Base-by-base conservation (phyloP, 1,140 invertebrate genomes). In the Atopsyche davidsoni region DNA sequence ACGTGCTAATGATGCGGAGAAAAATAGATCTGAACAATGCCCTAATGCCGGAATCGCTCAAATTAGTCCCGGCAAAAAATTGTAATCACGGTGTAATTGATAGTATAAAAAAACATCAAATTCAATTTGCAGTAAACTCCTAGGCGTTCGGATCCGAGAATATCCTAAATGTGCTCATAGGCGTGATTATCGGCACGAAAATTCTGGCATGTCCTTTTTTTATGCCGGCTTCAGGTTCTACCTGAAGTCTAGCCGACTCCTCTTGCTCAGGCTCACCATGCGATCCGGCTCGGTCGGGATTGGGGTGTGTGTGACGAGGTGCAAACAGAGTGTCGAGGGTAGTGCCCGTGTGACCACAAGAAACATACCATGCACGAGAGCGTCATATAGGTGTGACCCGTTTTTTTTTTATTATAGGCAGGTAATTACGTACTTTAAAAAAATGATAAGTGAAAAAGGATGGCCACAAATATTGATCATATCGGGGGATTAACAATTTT, bases 21-120 rank as follows among this genome's bases (percentile, higher is more conserved):
- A n/a, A n/a, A n/a, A n/a, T n/a, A n/a, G n/a, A n/a, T n/a, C n/a
- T n/a, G n/a, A n/a, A n/a, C n/a, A n/a, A n/a, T n/a, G n/a, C n/a
- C n/a, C n/a, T n/a, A n/a, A n/a, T n/a, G n/a, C n/a, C n/a, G n/a
- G n/a, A n/a, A n/a, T n/a, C n/a, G n/a, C n/a, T n/a, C n/a, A n/a
- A n/a, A n/a, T n/a, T n/a, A n/a, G n/a, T n/a, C n/a, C n/a, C n/a
- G n/a, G n/a, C 35, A 36, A 36, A 6, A 17, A 36, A 17, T 36
- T 17, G 35, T 36, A 17, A 41, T 41, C 39, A 41, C 39, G 23
- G 18, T 41, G 39, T 41, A 41, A 41, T 41, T 41, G 39, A 16
- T 21, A 11, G 17, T n/a, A 18, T 6, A 41, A 41, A 41, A 41
- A 41, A 36, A 36, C n/a, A 17, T 17, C 39, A 7, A 41, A 41